Evolutionary conservation across 2,797 vertebrate genomes (phyloP), one percentile per base, ranked within the genome.

Genomic region (Typhlichthys eigenmanni): DNA sequence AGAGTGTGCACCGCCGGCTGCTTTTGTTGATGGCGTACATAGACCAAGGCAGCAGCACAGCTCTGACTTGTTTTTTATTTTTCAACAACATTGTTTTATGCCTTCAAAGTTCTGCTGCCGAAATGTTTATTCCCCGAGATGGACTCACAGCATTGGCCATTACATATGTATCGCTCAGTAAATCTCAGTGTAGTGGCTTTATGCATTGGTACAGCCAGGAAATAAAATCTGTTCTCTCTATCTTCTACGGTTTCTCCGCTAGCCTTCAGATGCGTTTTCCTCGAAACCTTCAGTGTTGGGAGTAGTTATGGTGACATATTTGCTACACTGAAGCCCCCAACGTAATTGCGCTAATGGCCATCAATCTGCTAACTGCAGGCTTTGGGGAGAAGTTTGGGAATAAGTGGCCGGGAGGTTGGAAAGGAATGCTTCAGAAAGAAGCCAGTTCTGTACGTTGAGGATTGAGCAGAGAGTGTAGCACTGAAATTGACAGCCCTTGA

Each of bases 261-360:
- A 55, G 29, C 8, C 13, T 55, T n/a, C 24, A 55, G 54, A 13
- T 55, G 7, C 12, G 38, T 24, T n/a, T 64, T 59, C 58, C 62
- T 55, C 56, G 62, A 47, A 60, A 57, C 24, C 55, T 52, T 49
- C 49, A 38, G 63, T 54, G 43, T 43, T 43, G 38, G 38, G 55
- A 65, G 71, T 53, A 29, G 54, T 65, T 68, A 58, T 8, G 7
- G 0, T 13, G 38, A 43, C 6, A 32, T 49, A 52, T 55, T 47
- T 53, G 17, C 47, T 47, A 55, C 5, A 2, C 24, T 48, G 55
- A 69, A 71, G 24, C 62, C 55, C 52, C 60, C 38, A 59, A 68
- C 65, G 68, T 75, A 69, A 80, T 78, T 71, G 58, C 45, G 53
- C 69, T 75, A 75, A 75, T 80, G 70, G 78, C 52, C 61, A 51